Percentiles rank a stretch among this genome's conserved stretches.
Conservation (phyloP, 2,888 invertebrate species). For the Lasioglossum leucozonium region DNA sequence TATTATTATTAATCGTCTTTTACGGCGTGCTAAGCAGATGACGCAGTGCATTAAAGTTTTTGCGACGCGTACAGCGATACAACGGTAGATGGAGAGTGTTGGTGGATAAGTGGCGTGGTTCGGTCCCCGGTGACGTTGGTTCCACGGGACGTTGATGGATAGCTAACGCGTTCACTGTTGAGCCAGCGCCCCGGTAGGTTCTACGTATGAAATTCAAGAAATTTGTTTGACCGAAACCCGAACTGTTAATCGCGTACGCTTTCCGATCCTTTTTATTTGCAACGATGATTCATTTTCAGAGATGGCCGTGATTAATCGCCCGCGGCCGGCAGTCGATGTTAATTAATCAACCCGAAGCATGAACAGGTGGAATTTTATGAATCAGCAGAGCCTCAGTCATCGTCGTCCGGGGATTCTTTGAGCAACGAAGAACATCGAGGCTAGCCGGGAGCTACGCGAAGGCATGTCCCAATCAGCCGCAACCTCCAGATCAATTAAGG, state of each 20-base stretch:
- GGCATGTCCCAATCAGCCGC: background rate
- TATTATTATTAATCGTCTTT: conserved; percentile 12
- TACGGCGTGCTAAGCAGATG: background rate
- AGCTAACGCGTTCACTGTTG: background rate
- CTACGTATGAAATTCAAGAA: background rate
- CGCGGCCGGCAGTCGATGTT: background rate
- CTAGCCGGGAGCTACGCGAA: background rate
- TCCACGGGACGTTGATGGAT: background rate
- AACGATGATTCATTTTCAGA: background rate
- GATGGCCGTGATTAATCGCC: background rate
- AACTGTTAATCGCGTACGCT: no score
- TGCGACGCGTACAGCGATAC: background rate
- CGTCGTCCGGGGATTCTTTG: background rate
- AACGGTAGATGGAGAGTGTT: background rate
- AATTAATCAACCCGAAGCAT: background rate
- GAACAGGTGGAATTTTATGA: background rate
- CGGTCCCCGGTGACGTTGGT: background rate
- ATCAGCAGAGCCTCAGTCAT: no score
- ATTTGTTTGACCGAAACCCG: background rate
- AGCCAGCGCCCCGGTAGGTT: background rate
- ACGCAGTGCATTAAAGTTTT: conserved; percentile 10
- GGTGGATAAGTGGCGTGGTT: background rate
- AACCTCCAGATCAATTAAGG: background rate
- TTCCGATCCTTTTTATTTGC: background rate
- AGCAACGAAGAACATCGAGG: background rate